A percentile compares a stretch with the other conserved stretches of the same genome.
These are phyloP conservation scores for Tribolium castaneum DNA, from an alignment of 1,140 invertebrate genomes.

Conservation along the genomic window DNA sequence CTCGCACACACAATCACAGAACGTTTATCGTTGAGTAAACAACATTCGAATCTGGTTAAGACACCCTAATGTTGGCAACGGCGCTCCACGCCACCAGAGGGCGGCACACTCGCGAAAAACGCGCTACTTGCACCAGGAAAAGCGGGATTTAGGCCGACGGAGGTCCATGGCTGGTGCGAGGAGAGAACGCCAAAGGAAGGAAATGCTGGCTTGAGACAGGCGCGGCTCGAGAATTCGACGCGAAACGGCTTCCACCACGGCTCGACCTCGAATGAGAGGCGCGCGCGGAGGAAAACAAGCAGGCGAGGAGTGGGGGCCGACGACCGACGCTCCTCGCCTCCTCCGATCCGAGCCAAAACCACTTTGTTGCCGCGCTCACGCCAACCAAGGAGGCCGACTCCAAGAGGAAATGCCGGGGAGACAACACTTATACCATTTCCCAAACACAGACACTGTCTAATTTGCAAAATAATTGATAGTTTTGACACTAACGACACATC, in stretches of 20 bases:
- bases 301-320: constrained; percentile 13
- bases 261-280: constrained; percentile 39
- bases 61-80: background rate
- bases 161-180: no score
- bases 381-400: background rate
- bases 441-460: background rate
- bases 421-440: background rate
- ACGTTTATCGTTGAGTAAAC: constrained; percentile 31
- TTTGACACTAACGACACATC: no score
- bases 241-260: background rate
- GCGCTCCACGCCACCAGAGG: background rate
- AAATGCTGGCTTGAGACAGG: constrained; percentile 3
- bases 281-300: constrained; percentile 36
- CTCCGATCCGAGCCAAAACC: background rate
- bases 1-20: constrained; percentile 24
- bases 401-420: background rate
- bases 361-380: constrained; percentile 14
- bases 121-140: background rate
- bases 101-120: constrained; percentile 1
- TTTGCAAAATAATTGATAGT: no score
- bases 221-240: background rate
- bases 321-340: background rate
- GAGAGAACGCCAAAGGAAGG: background rate
- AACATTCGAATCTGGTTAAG: background rate
- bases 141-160: no score